These are phyloP conservation scores for Ryuthela nishihirai DNA, from an alignment of 2,888 invertebrate species.

Conservation along the genomic window DNA sequence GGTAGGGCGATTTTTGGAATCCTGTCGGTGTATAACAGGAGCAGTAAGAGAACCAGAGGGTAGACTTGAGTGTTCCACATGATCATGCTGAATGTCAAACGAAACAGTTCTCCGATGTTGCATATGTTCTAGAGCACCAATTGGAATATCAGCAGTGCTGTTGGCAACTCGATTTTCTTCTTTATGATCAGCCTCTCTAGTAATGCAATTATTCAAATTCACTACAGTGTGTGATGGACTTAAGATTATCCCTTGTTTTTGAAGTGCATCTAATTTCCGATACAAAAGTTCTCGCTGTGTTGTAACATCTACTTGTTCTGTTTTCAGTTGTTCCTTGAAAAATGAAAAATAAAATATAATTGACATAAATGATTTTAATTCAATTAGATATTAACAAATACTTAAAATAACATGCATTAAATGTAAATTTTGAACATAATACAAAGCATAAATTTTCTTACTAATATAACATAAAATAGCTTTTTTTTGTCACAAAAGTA, in stretches of 20 bases:
- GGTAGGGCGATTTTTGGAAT: slow-evolving; percentile 20
- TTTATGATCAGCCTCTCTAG: slow-evolving; percentile 27
- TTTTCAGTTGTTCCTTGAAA: slow-evolving; percentile 61
- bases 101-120: slow-evolving; percentile 36
- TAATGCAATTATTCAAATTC: slow-evolving; percentile 28
- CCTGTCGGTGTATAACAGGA: slow-evolving; percentile 21
- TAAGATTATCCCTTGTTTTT: slow-evolving; percentile 67
- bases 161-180: slow-evolving; percentile 35
- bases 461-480: no score
- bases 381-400: background rate
- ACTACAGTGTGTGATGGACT: slow-evolving; percentile 60
- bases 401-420: no score
- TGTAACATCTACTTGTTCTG: slow-evolving; percentile 78
- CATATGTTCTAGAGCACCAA: slow-evolving; percentile 28
- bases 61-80: slow-evolving; percentile 46
- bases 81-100: slow-evolving; percentile 31
- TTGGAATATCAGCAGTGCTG: slow-evolving; percentile 27
- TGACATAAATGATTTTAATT: background rate
- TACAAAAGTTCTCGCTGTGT: slow-evolving; percentile 89
- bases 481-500: no score
- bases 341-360: background rate
- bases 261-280: slow-evolving; percentile 76
- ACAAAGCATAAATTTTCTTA: no score
- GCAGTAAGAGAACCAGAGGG: slow-evolving; percentile 35
- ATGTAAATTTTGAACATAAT: no score